These are phyloP conservation scores for Mirza zaza DNA, from an alignment of 2,113 vertebrate genomes.

Conservation along the genomic window DNA sequence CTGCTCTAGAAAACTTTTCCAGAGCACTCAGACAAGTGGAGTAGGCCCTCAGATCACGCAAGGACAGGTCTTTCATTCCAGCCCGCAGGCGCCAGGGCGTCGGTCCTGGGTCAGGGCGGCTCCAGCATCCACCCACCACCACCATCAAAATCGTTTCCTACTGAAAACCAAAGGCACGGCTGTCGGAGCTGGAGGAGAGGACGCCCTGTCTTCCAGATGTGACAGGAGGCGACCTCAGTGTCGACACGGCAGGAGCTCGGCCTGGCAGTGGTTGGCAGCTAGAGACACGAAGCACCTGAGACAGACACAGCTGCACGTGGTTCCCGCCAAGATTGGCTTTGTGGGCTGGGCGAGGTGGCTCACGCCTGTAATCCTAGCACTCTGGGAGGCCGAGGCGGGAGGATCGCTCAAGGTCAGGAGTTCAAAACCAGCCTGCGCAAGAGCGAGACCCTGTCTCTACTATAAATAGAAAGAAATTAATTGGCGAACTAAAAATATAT, in stretches of 20 bases:
- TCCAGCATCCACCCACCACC: not conserved
- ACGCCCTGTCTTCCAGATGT: not conserved
- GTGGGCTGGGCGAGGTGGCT: too few species aligned
- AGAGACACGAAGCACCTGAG: not conserved
- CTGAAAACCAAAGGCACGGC: not conserved
- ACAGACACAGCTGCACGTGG: not conserved
- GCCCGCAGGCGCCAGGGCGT: not conserved
- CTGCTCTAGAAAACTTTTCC: slow-evolving; percentile 89
- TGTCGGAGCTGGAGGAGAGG: not conserved
- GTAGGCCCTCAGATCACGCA: slow-evolving; percentile 17
- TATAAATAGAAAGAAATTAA: too few species aligned
- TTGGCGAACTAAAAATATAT: too few species aligned
- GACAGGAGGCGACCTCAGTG: not conserved
- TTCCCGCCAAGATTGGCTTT: not conserved
- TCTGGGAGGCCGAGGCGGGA: too few species aligned
- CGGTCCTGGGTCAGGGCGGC: not conserved
- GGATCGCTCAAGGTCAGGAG: too few species aligned
- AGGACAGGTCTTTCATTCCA: not conserved
- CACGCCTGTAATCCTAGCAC: too few species aligned
- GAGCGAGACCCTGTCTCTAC: too few species aligned
- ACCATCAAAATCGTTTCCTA: not conserved
- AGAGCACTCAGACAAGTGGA: slow-evolving; percentile 79
- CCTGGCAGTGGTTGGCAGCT: not conserved
- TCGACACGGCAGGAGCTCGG: not conserved
- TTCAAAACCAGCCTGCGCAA: too few species aligned